Conservation (phyloP, 2,113 vertebrate genomes). For the Megaceryle maxima region DNA sequence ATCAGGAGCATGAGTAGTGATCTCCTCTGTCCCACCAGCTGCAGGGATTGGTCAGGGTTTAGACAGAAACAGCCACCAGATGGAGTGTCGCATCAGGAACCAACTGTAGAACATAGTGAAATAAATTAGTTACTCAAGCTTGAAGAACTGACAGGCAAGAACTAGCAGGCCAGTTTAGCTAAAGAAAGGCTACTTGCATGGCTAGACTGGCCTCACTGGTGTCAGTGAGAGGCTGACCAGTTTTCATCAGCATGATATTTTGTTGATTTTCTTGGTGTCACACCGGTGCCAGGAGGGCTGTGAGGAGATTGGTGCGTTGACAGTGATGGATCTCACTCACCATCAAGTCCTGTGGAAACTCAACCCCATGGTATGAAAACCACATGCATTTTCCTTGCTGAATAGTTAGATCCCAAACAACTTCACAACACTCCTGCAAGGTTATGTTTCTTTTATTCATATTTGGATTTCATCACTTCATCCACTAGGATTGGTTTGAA, state of each 20-base stretch:
- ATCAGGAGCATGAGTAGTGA: too few relatives aligned
- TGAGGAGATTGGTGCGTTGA: not conserved
- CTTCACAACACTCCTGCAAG: not conserved
- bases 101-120: not conserved
- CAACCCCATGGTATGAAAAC: not conserved
- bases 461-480: slow-evolving; percentile 17
- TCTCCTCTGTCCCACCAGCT: too few relatives aligned
- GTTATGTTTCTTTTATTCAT: slow-evolving; percentile 56
- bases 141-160: not conserved
- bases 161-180: not conserved
- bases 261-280: not conserved
- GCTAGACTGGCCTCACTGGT: rapidly evolving
- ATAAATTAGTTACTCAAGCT: not conserved
- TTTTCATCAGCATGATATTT: not conserved
- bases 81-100: not conserved
- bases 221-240: not conserved
- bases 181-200: not conserved
- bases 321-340: not conserved
- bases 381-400: not conserved
- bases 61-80: too few relatives aligned
- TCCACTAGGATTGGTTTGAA: not conserved
- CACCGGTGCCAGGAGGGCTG: not conserved
- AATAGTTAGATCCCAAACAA: not conserved
- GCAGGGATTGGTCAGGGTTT: too few relatives aligned
- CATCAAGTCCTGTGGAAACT: not conserved